Evolutionary conservation across 2,888 invertebrate genomes (phyloP), one percentile per base, ranked within the genome.

Genomic region (Nymphalis c-album): DNA sequence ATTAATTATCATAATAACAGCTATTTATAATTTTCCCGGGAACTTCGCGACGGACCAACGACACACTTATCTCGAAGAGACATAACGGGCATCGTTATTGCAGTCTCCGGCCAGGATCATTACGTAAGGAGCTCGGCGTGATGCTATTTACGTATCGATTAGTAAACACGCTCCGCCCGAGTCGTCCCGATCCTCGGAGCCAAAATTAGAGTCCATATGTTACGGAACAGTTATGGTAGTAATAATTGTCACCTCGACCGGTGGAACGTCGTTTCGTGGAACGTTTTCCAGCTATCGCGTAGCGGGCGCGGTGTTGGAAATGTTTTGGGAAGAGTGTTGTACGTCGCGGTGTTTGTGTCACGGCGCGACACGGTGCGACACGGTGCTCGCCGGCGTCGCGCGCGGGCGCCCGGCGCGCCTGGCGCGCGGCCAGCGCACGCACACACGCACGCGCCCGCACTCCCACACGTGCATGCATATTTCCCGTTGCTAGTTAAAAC

Each of bases 401-500:
- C 65, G 65, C 48, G 50, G 73, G 77, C 71, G 74, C 75, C 10
- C 45, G 53, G 68, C 75, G 83, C 85, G 40, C 85, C 16, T 60
- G 70, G 82, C 86, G 80, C 76, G 53, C 60, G 67, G 78, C 76
- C 76, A 80, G 71, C 48, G 40, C 60, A 59, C 68, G 63, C 73
- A 69, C 77, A 70, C 74, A 67, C 77, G 71, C 78, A 74, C 77
- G 62, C 71, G 63, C 66, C 63, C 67, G 7, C 67, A 67, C 70
- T 60, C 66, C 45, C 69, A 69, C 73, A 64, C 64, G 40, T 71
- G 63, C 73, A 71, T 81, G 75, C 79, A 82, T 78, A 83, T 81
- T 78, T 79, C 81, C 84, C 84, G 84, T 79, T 81, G 83, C 86
- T 82, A 86, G 88, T 90, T 90, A 84, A 85, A 89, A 88, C 90